Evolutionary conservation across 2,797 vertebrate species (phyloP), one percentile per base, ranked within the genome.

Genomic region (Borostomias antarcticus): DNA sequence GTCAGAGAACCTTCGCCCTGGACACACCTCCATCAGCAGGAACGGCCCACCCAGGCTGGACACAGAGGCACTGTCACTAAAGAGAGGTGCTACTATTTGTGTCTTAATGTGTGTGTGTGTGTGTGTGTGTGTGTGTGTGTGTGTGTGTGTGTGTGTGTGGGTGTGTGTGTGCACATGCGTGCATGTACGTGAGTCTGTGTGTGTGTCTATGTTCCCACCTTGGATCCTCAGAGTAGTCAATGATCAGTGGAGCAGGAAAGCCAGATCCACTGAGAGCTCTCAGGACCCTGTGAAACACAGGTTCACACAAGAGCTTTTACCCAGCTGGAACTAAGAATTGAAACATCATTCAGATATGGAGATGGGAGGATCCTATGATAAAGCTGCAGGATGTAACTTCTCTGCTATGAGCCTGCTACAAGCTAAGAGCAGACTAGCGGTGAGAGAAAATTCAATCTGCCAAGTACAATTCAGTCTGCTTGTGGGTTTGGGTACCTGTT

Each of bases 11-110:
- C 92, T 61, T 2, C 1, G 68, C 4, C 93, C 93, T 0, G 87
- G 69, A 64, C 88, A 62, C 80, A 92, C 88, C 59, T 93, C 91
- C 92, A 92, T 91, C 75, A 95, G 50, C 60, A 75, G 91, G 84
- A 95, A 95, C 0, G 92, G 86, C 0, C 82, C 85, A 53, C 91
- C 94, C 0, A 94, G 71, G 70, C 93, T 94, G 82, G 26, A 3
- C 7, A 58, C 19, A 54, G 33, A 48, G 37, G n/a, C 37, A 35
- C 25, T 0, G 17, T n/a, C 37, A 43, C 9, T 48, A 54, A 60
- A 57, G 7, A 58, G 37, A 47, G 6, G 19, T 2, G 54, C 43
- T 45, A 45, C 32, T 35, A 4, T 9, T 35, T 4, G 4, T 35
- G 4, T 35, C 32, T 35, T 9, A 4, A 9, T 35, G 32, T 4